Conservation (phyloP, 2,797 vertebrate species). For the Typhlichthys eigenmanni region DNA sequence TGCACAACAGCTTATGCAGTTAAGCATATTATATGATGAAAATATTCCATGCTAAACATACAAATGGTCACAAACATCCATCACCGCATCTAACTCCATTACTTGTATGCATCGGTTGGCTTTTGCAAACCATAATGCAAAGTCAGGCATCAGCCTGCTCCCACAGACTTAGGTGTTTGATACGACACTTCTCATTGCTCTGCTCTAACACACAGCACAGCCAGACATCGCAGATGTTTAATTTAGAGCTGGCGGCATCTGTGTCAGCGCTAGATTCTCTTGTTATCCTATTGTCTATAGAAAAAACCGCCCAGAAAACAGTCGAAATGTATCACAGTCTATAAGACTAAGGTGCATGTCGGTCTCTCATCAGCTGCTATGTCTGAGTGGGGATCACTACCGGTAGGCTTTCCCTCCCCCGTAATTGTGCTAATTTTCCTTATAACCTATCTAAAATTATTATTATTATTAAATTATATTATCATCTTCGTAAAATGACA, state of each 20-base stretch:
- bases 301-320: no score
- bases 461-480: no score
- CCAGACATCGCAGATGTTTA: background rate
- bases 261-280: slow-evolving; percentile 2
- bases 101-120: background rate
- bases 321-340: no score
- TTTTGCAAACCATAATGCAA: background rate
- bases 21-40: background rate
- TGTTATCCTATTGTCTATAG: slow-evolving; percentile 7
- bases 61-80: background rate
- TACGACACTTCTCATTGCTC: background rate
- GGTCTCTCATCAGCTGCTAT: no score
- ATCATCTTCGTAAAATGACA: no score
- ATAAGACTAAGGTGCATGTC: no score
- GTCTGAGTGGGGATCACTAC: no score
- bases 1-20: background rate
- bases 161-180: background rate
- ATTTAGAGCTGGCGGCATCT: slow-evolving; percentile 20
- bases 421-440: no score
- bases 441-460: no score
- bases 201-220: background rate
- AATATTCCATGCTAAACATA: background rate
- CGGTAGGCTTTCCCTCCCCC: no score
- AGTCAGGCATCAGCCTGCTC: background rate
- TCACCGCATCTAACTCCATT: background rate